Evolutionary conservation across 2,113 vertebrate species (phyloP), one percentile per base, ranked within the genome.

Genomic region (Xiphorhynchus elegans): DNA sequence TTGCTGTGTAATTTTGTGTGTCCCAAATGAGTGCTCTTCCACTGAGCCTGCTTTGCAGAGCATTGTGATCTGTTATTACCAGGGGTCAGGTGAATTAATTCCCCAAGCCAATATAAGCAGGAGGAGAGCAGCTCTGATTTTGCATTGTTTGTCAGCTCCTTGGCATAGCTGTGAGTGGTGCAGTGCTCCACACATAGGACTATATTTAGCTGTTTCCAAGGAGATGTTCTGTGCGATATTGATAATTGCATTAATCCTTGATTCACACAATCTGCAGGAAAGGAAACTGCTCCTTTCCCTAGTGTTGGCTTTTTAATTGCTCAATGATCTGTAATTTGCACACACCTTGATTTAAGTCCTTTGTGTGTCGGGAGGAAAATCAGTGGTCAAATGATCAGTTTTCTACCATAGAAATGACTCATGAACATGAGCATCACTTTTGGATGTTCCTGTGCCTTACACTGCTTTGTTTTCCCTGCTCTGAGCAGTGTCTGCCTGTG

Each of bases 201-300:
- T 98, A 94, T 97, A 97, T 98, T 97, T 98, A 98, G 97, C 95
- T 97, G 96, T 98, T 98, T 96, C 97, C 97, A 97, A 96, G 97
- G 97, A 97, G 95, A 98, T 97, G 79, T 97, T 97, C 96, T 96
- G 87, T 89, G 87, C 21, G 94, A 96, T 98, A 97, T 96, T 97
- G 97, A 97, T 98, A 97, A 97, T 97, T 97, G 89, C 94, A 96
- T 97, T 98, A 97, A 97, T 96, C 93, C 92, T 97, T 93, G 96
- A 78, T 97, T 97, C 97, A 92, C 67, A 96, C 92, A 94, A 28
- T 94, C 95, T 97, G 93, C 92, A 94, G 78, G 82, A 64, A 88
- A 64, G 80, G 87, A 93, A 95, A 90, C 93, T 92, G 84, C 87
- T 93, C 96, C 94, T 97, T 97, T 96, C 80, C 94, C 84, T 68